Conservation (phyloP, 2,888 invertebrate species). For the Synanthedon vespiformis region DNA sequence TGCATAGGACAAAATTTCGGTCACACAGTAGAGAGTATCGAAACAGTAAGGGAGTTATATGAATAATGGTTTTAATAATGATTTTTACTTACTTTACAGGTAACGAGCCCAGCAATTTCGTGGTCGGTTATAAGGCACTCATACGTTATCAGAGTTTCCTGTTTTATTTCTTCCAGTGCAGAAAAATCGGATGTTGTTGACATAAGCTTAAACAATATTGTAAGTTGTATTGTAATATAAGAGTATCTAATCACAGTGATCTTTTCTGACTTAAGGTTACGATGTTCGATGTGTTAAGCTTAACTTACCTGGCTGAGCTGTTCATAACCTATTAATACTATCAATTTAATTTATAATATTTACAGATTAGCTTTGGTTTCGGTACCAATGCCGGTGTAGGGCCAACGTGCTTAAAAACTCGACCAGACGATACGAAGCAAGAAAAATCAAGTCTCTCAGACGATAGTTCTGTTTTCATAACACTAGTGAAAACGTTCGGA, state of each 20-base stretch:
- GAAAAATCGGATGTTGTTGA: conserved; percentile 32
- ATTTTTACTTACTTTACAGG: conserved; percentile 18
- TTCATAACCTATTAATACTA: no score
- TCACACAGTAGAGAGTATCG: no score
- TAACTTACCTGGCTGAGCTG: no score
- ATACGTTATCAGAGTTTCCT: conserved; percentile 36
- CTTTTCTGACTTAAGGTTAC: no score
- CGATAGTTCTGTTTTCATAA: conserved; percentile 10
- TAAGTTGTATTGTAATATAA: conserved; percentile 15
- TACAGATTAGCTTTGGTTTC: conserved; percentile 45
- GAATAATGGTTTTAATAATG: no score
- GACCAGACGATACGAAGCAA: neutral
- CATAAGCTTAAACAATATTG: conserved; percentile 37
- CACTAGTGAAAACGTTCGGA: conserved; percentile 22
- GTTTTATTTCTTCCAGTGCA: conserved; percentile 19
- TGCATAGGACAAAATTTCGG: no score
- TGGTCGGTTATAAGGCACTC: conserved; percentile 41
- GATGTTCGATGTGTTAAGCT: neutral
- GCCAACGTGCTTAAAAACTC: conserved; percentile 22
- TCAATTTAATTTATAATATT: conserved; percentile 5
- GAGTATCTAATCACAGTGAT: neutral
- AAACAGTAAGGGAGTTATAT: no score
- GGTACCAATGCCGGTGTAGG: conserved; percentile 38
- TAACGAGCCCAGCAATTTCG: conserved; percentile 36
- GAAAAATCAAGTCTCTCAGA: neutral